Evolutionary conservation across 2,113 vertebrate species (phyloP).

Genomic region (Chelonoidis abingdonii): DNA sequence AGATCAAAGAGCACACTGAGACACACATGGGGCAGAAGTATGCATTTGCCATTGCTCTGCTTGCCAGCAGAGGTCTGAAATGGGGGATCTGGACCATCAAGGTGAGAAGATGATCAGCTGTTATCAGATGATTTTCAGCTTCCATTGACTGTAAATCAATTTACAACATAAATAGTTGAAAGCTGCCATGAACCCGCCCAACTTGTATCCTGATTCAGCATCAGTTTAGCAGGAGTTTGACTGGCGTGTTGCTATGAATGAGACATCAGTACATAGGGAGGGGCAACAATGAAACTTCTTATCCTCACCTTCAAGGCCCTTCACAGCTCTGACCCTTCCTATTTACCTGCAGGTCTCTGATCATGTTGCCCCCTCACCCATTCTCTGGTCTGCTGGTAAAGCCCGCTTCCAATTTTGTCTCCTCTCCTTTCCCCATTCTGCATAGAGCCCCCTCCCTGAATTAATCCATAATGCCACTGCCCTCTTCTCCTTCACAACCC

Average conservation of each 20-base stretch:
- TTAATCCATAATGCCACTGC: background rate
- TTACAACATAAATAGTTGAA: background rate
- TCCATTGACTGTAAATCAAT: background rate
- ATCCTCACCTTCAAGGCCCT: background rate
- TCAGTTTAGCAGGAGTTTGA: background rate
- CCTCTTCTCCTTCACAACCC: fast-evolving
- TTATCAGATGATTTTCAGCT: background rate
- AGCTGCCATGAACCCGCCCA: background rate
- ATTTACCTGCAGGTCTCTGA: background rate
- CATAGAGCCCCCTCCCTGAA: background rate
- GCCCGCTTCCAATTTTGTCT: background rate
- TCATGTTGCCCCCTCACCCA: fast-evolving
- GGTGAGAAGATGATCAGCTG: background rate
- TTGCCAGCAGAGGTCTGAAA: background rate
- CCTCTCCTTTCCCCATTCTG: background rate
- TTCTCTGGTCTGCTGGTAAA: background rate
- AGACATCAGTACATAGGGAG: background rate
- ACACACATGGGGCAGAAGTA: background rate
- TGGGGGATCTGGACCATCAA: background rate
- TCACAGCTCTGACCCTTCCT: background rate
- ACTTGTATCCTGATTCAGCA: background rate
- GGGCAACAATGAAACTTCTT: background rate
- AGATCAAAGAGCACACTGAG: background rate
- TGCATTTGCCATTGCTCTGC: background rate
- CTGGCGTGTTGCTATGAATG: background rate